Conservation (phyloP, 2,888 invertebrate species). For the Acronicta alni region DNA sequence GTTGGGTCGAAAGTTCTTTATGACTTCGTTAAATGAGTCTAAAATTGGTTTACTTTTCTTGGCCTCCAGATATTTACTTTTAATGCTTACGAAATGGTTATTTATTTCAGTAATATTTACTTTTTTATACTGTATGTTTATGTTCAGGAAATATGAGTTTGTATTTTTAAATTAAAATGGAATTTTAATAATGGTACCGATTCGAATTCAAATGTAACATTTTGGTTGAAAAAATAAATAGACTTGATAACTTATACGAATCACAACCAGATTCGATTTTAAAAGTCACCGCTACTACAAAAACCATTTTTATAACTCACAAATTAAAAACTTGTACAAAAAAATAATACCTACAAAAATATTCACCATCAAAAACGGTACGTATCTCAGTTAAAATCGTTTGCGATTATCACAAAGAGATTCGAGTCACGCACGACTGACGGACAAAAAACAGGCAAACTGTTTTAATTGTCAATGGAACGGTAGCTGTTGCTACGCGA, state of each 20-base stretch:
- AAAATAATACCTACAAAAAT: conserved; percentile 38
- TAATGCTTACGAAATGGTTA: background rate
- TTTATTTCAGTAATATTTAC: background rate
- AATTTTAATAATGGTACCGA: background rate
- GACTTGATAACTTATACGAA: conserved; percentile 24
- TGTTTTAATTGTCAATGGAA: conserved; percentile 55
- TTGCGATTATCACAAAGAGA: conserved; percentile 55
- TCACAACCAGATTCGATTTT: conserved; percentile 21
- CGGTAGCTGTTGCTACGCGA: conserved; percentile 55
- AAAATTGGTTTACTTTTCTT: conserved; percentile 22
- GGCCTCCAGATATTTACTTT: conserved; percentile 1
- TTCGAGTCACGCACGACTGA: conserved; percentile 58
- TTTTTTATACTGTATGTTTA: background rate
- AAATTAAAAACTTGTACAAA: conserved; percentile 24
- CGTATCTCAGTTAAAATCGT: conserved; percentile 53
- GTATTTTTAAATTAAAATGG: too few species aligned
- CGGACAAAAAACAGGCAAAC: conserved; percentile 56
- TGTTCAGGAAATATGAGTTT: background rate
- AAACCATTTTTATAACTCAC: conserved; percentile 24
- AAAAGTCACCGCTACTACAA: conserved; percentile 18
- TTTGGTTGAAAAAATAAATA: background rate
- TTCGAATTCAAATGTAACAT: conserved; percentile 1
- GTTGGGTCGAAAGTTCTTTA: conserved; percentile 5
- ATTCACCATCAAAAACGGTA: conserved; percentile 49
- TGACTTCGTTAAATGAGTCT: conserved; percentile 8